Conservation (phyloP, 2,888 invertebrate species). For the Netelia virgata region DNA sequence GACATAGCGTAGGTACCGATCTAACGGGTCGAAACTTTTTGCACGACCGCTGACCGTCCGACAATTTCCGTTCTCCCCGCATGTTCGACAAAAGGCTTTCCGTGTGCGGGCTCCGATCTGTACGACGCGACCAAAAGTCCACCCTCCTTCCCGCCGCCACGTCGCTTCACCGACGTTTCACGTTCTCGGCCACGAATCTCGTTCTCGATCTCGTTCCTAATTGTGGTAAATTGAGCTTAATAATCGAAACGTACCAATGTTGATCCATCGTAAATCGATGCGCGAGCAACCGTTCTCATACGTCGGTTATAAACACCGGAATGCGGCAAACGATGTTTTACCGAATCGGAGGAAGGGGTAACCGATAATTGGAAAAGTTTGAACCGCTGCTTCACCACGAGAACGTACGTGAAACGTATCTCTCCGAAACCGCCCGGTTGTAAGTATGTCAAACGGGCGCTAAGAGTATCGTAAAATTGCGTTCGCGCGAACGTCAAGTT, state of each 20-base stretch:
- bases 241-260: background rate
- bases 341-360: constrained; percentile 10
- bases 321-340: constrained; percentile 29
- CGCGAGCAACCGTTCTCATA: constrained; percentile 3
- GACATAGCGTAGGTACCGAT: constrained; percentile 32
- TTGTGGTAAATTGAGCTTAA: background rate
- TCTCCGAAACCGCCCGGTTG: constrained; percentile 40
- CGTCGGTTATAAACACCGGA: constrained; percentile 48
- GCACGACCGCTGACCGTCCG: constrained; percentile 48
- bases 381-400: constrained; percentile 32
- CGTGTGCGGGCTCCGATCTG: constrained; percentile 28
- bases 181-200: background rate
- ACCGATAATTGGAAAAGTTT: constrained; percentile 66
- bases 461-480: constrained; percentile 69
- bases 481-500: constrained; percentile 67
- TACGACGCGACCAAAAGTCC: no score
- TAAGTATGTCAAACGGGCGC: constrained; percentile 68
- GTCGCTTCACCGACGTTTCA: background rate
- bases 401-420: constrained; percentile 53
- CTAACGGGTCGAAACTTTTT: constrained; percentile 57
- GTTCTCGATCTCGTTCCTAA: background rate
- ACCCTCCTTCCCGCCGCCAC: background rate
- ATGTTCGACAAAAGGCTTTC: constrained; percentile 13
- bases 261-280: constrained; percentile 15
- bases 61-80: constrained; percentile 47